A percentile compares a stretch with the other conserved stretches of the same genome.
phyloP scores from a whole-genome alignment of 2,113 vertebrate genomes.

The Tychaedon coryphoeus region DNA sequence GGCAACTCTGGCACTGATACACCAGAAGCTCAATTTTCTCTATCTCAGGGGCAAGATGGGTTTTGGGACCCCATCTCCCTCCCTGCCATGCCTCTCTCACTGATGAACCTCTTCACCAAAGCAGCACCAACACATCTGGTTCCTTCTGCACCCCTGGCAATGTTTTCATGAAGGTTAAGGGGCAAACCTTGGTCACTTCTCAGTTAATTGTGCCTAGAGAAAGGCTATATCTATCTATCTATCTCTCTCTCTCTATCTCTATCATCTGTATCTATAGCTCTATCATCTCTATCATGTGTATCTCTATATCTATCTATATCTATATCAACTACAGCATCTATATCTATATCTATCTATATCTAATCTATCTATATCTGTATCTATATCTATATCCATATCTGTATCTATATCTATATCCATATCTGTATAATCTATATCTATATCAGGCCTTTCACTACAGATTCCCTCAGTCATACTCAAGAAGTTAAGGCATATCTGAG shows the following conservation, averaged over 20 bases:
- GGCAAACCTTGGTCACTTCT: neutral
- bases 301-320: too few species aligned
- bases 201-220: neutral
- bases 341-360: neutral
- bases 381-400: neutral
- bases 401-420: neutral
- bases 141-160: neutral
- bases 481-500: neutral
- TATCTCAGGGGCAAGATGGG: fast-evolving
- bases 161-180: neutral
- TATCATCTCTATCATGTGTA: too few species aligned
- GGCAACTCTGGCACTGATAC: neutral
- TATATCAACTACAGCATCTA: too few species aligned
- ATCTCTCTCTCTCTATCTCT: neutral
- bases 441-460: neutral
- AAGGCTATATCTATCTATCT: neutral
- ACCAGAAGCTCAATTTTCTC: neutral
- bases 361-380: neutral
- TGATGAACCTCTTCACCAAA: neutral
- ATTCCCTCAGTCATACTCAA: neutral
- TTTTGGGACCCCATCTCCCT: fast-evolving
- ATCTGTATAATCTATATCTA: neutral
- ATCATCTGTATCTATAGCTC: too few species aligned
- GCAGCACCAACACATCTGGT: neutral
- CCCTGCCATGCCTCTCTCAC: fast-evolving